Evolutionary conservation across 2,113 vertebrate genomes (phyloP).

Genomic region (Synodontis membranacea): DNA sequence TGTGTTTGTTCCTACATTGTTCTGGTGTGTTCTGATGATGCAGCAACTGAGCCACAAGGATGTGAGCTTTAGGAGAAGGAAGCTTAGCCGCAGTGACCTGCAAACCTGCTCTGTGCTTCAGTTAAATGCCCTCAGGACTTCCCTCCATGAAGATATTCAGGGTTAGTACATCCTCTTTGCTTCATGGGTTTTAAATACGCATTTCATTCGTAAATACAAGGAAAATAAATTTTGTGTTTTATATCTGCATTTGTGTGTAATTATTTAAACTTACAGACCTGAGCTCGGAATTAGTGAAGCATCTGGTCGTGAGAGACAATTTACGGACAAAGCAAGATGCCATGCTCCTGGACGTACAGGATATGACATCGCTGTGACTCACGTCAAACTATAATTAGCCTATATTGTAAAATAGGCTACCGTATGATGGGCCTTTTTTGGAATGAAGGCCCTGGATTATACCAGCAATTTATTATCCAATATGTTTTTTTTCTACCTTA

Average conservation of each 20-base stretch:
- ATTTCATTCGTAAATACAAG: neutral
- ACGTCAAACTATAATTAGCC: neutral
- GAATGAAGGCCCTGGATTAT: neutral
- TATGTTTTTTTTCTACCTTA: conserved; percentile 9
- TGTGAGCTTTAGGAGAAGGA: conserved; percentile 55
- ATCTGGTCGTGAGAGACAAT: conserved; percentile 72
- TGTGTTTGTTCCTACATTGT: conserved; percentile 19
- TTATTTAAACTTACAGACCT: conserved; percentile 62
- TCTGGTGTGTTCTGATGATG: conserved; percentile 31
- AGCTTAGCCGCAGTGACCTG: conserved; percentile 66
- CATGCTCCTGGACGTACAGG: conserved; percentile 75
- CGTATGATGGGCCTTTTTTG: conserved; percentile 29
- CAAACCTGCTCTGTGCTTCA: conserved; percentile 60
- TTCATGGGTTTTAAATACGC: neutral
- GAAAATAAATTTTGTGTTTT: too few species aligned
- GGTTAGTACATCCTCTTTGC: conserved; percentile 51
- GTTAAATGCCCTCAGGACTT: conserved; percentile 58
- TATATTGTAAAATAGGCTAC: neutral
- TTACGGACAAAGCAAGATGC: conserved; percentile 76
- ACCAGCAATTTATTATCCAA: conserved; percentile 25
- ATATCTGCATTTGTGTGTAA: neutral
- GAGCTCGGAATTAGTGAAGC: conserved; percentile 71
- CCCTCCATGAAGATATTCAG: conserved; percentile 66
- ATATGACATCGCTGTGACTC: conserved; percentile 67
- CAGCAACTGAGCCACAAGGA: conserved; percentile 54